phyloP scores from a whole-genome alignment of 92 coral and sea anemone species.

The Bergia sp. region DNA sequence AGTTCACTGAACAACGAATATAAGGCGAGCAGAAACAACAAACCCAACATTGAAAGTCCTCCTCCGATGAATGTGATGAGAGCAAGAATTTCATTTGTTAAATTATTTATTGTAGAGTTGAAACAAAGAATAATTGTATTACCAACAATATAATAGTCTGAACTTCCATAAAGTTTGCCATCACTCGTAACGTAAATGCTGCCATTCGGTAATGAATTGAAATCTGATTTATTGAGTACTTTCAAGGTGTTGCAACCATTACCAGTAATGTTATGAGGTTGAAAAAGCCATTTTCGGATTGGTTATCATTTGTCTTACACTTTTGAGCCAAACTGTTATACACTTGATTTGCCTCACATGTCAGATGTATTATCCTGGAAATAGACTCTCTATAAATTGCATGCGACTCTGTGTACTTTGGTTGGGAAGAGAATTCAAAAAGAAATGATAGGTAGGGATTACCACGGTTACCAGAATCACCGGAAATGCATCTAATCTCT shows the following conservation, averaged over 20 bases:
- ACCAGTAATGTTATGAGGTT: background rate
- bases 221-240: background rate
- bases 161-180: background rate
- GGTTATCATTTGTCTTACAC: background rate
- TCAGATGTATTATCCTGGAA: background rate
- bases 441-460: background rate
- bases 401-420: background rate
- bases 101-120: too few relatives aligned
- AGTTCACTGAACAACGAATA: slow-evolving; percentile 36
- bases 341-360: background rate
- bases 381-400: too few relatives aligned
- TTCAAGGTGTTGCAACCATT: background rate
- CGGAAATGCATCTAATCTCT: background rate
- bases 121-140: background rate
- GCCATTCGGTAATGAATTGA: background rate
- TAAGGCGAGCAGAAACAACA: too few relatives aligned
- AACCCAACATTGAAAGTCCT: slow-evolving; percentile 5
- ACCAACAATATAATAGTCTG: background rate
- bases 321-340: background rate
- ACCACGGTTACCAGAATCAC: background rate
- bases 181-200: background rate
- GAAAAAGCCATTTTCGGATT: background rate
- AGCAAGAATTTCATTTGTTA: background rate
- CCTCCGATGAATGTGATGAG: slow-evolving; percentile 1
- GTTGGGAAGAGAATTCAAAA: slow-evolving; percentile 9